Evolutionary conservation across 2,888 invertebrate species (phyloP).

Genomic region (Pristionchus mayeri): DNA sequence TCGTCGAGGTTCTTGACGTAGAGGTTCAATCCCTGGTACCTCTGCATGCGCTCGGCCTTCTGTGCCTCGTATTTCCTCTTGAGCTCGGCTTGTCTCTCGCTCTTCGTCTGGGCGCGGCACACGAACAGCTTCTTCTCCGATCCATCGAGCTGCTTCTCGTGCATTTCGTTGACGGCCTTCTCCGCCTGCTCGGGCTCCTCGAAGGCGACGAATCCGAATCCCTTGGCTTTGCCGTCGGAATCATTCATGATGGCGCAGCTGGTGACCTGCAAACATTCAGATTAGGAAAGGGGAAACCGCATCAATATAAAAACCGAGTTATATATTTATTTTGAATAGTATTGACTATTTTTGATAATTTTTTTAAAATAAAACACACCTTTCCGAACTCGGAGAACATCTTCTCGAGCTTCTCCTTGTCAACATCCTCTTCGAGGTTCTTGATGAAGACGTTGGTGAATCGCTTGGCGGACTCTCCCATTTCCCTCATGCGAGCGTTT

Average conservation of each 20-base stretch:
- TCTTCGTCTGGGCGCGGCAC: slow-evolving; percentile 98
- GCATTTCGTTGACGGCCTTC: slow-evolving; percentile 90
- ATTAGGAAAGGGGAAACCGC: neutral
- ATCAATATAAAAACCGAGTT: too few relatives aligned
- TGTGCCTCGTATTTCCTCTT: slow-evolving; percentile 95
- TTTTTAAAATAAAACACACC: slow-evolving; percentile 31
- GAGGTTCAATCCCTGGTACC: slow-evolving; percentile 90
- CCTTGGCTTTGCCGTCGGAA: slow-evolving; percentile 80
- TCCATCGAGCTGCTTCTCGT: slow-evolving; percentile 83
- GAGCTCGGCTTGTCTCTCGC: slow-evolving; percentile 96
- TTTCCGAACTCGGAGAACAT: slow-evolving; percentile 84
- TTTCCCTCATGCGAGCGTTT: slow-evolving; percentile 96
- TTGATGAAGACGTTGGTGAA: slow-evolving; percentile 99
- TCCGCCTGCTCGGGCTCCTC: slow-evolving; percentile 96
- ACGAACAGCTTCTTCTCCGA: slow-evolving; percentile 84
- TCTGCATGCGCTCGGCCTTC: slow-evolving; percentile 80
- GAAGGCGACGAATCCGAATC: slow-evolving; percentile 99
- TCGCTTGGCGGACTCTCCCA: slow-evolving; percentile 89
- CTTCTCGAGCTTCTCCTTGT: slow-evolving; percentile 94
- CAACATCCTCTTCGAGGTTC: slow-evolving; percentile 95
- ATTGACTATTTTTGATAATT: too few relatives aligned
- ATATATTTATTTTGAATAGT: too few relatives aligned
- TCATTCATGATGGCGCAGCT: slow-evolving; percentile 69
- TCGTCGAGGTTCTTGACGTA: slow-evolving; percentile 99
- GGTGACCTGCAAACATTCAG: slow-evolving; percentile 57